Conservation (phyloP, 2,113 vertebrate species). For the Trachemys scripta region DNA sequence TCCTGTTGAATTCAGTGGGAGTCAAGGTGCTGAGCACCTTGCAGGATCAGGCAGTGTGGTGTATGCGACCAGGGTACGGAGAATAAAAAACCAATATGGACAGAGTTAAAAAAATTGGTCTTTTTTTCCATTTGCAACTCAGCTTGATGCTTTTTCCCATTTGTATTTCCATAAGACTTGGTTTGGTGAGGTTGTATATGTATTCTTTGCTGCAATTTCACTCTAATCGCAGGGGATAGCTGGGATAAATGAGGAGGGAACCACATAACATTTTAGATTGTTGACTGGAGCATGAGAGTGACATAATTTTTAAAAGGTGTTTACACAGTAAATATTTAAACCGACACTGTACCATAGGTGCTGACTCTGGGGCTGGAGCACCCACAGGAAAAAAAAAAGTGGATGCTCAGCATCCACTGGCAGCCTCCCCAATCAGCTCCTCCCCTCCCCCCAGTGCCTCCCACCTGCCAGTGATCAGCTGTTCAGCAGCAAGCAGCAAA, state of each 20-base stretch:
- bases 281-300: neutral
- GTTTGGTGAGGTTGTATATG: neutral
- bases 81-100: neutral
- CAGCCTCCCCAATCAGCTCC: too few relatives aligned
- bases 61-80: neutral
- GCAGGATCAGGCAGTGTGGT: neutral
- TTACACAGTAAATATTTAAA: slow-evolving; percentile 36
- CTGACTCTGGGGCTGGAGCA: too few relatives aligned
- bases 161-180: slow-evolving; percentile 11
- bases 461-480: too few relatives aligned
- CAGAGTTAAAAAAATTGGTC: neutral
- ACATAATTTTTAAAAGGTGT: neutral
- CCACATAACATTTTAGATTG: neutral
- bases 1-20: neutral
- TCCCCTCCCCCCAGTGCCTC: too few relatives aligned
- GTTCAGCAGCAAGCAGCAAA: too few relatives aligned
- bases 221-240: slow-evolving; percentile 1
- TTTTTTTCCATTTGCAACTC: neutral
- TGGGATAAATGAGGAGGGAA: slow-evolving; percentile 1
- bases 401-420: too few relatives aligned
- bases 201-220: neutral
- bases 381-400: too few relatives aligned
- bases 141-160: neutral
- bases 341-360: neutral
- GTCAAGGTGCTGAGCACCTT: slow-evolving; percentile 1